A percentile compares a stretch with the other conserved stretches of the same genome.
These are phyloP conservation scores for Ictalurus furcatus DNA, from an alignment of 2,113 vertebrate species.

Conservation along the genomic window DNA sequence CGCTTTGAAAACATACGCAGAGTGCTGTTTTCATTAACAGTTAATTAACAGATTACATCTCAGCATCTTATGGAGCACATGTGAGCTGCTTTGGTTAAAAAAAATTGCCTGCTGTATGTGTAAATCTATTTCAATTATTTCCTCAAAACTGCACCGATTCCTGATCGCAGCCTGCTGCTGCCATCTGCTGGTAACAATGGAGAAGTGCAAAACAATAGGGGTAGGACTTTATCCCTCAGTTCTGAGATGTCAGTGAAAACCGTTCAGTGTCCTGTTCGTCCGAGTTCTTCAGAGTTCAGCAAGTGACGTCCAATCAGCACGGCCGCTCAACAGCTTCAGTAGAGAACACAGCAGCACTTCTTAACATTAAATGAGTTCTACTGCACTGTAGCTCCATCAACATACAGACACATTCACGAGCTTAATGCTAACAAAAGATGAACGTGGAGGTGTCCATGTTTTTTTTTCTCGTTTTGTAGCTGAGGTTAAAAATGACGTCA, in stretches of 20 bases:
- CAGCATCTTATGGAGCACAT: not conserved
- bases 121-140: not conserved
- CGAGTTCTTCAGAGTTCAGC: not conserved
- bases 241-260: not conserved
- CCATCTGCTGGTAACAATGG: conserved; percentile 25
- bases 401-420: too few relatives aligned
- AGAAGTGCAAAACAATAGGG: not conserved
- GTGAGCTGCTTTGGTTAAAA: not conserved
- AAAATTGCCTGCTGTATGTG: not conserved
- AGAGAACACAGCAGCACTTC: not conserved
- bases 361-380: not conserved
- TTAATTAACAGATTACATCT: conserved; percentile 13
- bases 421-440: not conserved
- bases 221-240: not conserved
- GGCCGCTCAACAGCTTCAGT: not conserved
- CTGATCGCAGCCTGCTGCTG: not conserved
- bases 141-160: not conserved
- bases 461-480: not conserved
- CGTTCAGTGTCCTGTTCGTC: not conserved
- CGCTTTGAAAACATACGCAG: not conserved
- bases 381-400: too few relatives aligned
- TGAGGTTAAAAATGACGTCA: not conserved
- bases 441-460: not conserved
- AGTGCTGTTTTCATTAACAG: not conserved
- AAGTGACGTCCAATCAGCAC: not conserved